A percentile compares a stretch with the other conserved stretches of the same genome.
phyloP scores from a whole-genome alignment of 2,888 invertebrate genomes.

The Pyrocoelia pectoralis region DNA sequence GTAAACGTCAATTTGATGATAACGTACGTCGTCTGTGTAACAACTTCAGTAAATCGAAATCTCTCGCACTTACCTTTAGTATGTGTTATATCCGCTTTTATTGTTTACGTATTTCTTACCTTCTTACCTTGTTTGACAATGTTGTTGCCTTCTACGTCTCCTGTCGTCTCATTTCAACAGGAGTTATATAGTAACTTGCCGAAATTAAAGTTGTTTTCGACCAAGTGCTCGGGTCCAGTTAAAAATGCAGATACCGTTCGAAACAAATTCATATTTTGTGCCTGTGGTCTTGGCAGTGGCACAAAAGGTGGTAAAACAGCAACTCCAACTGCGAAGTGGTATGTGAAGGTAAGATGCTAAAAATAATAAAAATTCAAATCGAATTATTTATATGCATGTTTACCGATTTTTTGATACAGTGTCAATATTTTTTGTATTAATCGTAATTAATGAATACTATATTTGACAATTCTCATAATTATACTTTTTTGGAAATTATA shows the following conservation, averaged over 20 bases:
- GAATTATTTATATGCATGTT: neutral
- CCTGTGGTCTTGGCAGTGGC: constrained; percentile 58
- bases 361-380: neutral
- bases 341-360: constrained; percentile 72
- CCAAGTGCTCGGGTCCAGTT: constrained; percentile 50
- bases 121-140: constrained; percentile 39
- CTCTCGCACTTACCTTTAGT: constrained; percentile 15
- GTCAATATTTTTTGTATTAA: no score
- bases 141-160: constrained; percentile 53
- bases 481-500: no score
- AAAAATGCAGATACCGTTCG: constrained; percentile 46
- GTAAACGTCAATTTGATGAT: constrained; percentile 39
- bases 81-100: no score
- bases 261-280: constrained; percentile 55
- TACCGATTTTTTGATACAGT: no score
- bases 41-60: constrained; percentile 35
- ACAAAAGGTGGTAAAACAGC: constrained; percentile 57
- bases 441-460: no score
- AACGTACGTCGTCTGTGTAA: constrained; percentile 33
- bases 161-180: constrained; percentile 52
- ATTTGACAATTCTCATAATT: no score
- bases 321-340: constrained; percentile 70
- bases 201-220: constrained; percentile 54
- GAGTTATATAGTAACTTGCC: constrained; percentile 52
- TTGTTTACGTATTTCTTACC: no score